Percentiles rank a stretch among this genome's conserved stretches.
These are phyloP conservation scores for Nannobrachium achirus DNA, from an alignment of 2,113 vertebrate species.

Conservation along the genomic window DNA sequence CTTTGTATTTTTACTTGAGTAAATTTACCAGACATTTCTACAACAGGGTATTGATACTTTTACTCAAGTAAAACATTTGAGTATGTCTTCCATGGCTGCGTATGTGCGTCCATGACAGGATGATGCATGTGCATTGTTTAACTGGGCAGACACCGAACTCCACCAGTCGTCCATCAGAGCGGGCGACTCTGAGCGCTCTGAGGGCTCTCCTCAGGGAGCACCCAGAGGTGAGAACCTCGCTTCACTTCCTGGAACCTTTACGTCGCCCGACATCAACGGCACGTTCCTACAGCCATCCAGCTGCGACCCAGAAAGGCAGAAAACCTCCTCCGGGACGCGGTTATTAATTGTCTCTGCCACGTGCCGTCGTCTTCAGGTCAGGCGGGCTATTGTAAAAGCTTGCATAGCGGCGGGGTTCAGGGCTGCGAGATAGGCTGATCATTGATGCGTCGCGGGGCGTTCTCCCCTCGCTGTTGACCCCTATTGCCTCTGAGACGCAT, in stretches of 20 bases:
- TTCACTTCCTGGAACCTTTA: conserved; percentile 35
- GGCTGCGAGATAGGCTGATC: conserved; percentile 12
- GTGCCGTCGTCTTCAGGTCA: not conserved
- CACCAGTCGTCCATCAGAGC: conserved; percentile 47
- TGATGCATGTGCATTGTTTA: conserved; percentile 68
- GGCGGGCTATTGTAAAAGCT: not conserved
- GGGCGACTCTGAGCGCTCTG: conserved; percentile 23
- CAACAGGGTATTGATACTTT: no score
- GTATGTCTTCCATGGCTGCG: no score
- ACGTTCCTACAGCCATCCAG: not conserved
- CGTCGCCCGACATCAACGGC: conserved; percentile 19
- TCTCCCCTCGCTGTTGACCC: not conserved
- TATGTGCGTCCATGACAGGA: conserved; percentile 39
- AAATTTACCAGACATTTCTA: no score
- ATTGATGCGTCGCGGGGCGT: conserved; percentile 5
- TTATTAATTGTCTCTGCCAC: conserved; percentile 19
- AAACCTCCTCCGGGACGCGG: not conserved
- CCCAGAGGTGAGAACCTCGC: conserved; percentile 4
- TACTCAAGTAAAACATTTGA: no score
- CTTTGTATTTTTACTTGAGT: no score
- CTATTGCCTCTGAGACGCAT: conserved; percentile 29
- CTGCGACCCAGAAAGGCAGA: conserved; percentile 13
- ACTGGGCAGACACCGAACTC: conserved; percentile 22
- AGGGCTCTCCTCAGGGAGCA: conserved; percentile 24
- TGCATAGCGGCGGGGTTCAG: conserved; percentile 16